Base-by-base conservation (phyloP, 2,888 invertebrate species). In the Dioctria rufipes region DNA sequence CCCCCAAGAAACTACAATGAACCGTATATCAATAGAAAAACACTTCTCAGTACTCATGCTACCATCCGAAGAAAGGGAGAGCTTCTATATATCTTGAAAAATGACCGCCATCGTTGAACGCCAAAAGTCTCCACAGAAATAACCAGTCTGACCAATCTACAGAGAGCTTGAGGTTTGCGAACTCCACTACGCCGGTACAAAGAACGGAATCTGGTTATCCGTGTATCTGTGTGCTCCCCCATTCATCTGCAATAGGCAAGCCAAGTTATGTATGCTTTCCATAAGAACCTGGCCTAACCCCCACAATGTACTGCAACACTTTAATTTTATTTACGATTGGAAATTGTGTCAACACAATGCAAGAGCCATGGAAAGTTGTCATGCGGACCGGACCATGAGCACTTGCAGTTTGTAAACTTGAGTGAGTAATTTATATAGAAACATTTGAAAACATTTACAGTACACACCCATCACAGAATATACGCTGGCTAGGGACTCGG, bases 351-450 rank as follows among this genome's bases (percentile, higher is more conserved):
- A 82, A 81, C 82, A 82, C 65, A 73, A 49, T 69, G 80, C 80
- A 81, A 80, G 80, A 82, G 81, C 77, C 51, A 67, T 78, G 58
- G 66, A 78, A 78, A 66, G 80, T 82, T 80, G 81, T 80, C 80
- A 80, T 61, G 77, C 63, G 49, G 77, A 77, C 77, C 63, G 77
- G 77, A 77, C 79, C 67, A 67, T 49, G 58, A 67, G 49, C 43
- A 67, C 69, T 78, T 81, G 81, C 81, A 85, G 85, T 85, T 85
- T 84, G 84, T 84, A 85, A 85, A 85, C 85, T 85, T 78, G 51
- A 63, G 58, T 63, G 81, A 80, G 80, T 78, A 40, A 81, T 82
- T 83, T 83, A 82, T 77, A 75, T 67, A 83, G 78, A 80, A 82
- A 82, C 82, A 82, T 82, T 80, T 81, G 79, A 84, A 84, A 84